These are phyloP conservation scores for Parotocinclus haroldoi DNA, from an alignment of 2,797 vertebrate species.

Conservation along the genomic window DNA sequence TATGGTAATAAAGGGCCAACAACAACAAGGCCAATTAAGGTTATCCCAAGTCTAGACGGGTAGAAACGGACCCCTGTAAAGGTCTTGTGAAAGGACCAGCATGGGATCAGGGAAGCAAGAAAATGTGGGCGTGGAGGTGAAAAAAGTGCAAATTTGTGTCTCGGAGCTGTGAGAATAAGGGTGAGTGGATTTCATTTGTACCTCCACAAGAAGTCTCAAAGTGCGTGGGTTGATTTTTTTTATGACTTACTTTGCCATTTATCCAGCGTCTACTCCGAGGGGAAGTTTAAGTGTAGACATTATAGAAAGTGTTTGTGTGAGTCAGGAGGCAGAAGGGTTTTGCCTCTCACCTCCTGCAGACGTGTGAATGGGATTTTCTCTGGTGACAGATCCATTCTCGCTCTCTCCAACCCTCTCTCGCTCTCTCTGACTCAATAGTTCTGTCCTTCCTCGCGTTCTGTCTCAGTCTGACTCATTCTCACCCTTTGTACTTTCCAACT, in stretches of 20 bases:
- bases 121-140: not conserved
- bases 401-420: not conserved
- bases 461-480: slow-evolving; percentile 2
- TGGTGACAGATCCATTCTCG: slow-evolving; percentile 40
- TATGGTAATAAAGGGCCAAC: no score
- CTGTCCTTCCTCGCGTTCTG: not conserved
- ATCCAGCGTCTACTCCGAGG: not conserved
- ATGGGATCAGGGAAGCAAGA: no score
- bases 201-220: not conserved
- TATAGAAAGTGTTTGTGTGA: slow-evolving; percentile 19
- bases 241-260: not conserved
- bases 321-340: slow-evolving; percentile 35
- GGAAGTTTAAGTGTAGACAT: slow-evolving; percentile 11
- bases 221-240: slow-evolving; percentile 5
- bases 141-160: not conserved
- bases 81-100: no score
- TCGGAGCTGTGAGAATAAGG: not conserved
- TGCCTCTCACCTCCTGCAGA: slow-evolving; percentile 41
- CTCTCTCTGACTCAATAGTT: not conserved
- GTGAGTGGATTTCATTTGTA: slow-evolving; percentile 44
- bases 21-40: no score
- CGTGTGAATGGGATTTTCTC: slow-evolving; percentile 51
- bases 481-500: slow-evolving; percentile 20
- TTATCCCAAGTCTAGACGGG: no score
- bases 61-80: no score